Evolutionary conservation across 2,113 vertebrate species (phyloP).

Genomic region (Collichthys lucidus): DNA sequence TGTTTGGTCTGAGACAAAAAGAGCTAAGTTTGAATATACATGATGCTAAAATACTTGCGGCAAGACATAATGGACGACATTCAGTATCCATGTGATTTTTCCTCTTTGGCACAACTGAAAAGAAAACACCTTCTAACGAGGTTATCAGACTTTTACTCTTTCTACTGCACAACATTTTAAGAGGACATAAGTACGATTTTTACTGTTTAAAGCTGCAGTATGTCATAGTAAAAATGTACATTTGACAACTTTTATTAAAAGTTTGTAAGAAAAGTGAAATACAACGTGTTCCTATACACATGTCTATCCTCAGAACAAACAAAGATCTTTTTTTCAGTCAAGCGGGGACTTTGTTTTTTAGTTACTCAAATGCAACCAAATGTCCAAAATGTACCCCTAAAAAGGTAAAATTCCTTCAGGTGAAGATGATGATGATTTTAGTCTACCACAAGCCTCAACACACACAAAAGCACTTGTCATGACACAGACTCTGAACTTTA

Average conservation of each 20-base stretch:
- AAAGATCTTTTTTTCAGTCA: neutral
- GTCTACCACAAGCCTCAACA: neutral
- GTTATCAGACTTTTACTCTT: too few species aligned
- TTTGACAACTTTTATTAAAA: neutral
- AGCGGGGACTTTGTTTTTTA: too few species aligned
- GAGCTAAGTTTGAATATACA: too few species aligned
- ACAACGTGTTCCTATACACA: neutral
- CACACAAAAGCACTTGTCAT: neutral
- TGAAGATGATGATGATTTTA: neutral
- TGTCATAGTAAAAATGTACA: neutral
- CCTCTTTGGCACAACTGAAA: too few species aligned
- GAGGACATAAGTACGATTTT: too few species aligned
- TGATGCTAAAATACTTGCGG: too few species aligned
- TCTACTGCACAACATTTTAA: too few species aligned
- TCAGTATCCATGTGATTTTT: too few species aligned
- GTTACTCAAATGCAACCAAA: neutral
- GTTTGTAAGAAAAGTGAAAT: too few species aligned
- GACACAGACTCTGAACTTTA: neutral
- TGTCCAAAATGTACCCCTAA: too few species aligned
- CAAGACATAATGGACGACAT: too few species aligned
- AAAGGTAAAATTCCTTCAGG: neutral
- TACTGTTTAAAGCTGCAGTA: neutral
- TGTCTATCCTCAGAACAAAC: neutral
- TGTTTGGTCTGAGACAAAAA: too few species aligned
- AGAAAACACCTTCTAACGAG: neutral